Percentiles rank a stretch among this genome's conserved stretches.
Evolutionary conservation across 1,140 invertebrate species (phyloP).

Genomic region (Bombus sylvicola): DNA sequence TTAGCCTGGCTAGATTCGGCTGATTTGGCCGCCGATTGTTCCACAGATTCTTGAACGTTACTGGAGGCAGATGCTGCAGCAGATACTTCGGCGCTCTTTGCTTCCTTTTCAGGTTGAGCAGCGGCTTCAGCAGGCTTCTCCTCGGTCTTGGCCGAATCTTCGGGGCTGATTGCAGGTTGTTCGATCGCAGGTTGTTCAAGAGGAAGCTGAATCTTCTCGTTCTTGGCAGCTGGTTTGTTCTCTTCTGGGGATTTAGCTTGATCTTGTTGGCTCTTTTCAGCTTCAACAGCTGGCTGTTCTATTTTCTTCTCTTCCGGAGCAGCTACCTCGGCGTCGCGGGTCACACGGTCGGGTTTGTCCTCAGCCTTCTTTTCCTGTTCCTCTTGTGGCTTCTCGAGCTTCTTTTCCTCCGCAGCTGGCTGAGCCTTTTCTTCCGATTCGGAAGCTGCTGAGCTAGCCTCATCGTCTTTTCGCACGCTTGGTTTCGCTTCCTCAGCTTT

Average conservation of each 20-base stretch:
- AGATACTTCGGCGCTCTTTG: constrained; percentile 56
- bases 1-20: constrained; percentile 56
- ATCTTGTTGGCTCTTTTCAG: constrained; percentile 33
- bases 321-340: constrained; percentile 75
- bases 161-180: constrained; percentile 50
- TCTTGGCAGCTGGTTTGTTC: constrained; percentile 37
- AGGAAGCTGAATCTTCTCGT: constrained; percentile 53
- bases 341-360: constrained; percentile 76
- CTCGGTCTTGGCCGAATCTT: constrained; percentile 51
- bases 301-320: constrained; percentile 39
- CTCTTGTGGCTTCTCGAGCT: constrained; percentile 38
- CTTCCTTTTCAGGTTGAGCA: constrained; percentile 32
- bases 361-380: constrained; percentile 49
- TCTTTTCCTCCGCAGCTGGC: constrained; percentile 39
- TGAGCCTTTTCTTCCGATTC: constrained; percentile 31
- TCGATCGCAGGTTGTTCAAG: constrained; percentile 27
- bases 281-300: constrained; percentile 40
- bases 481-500: constrained; percentile 55
- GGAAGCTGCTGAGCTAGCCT: background rate
- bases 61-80: background rate
- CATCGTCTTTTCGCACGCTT: constrained; percentile 43
- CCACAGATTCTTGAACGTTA: background rate
- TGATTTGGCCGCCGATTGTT: constrained; percentile 11
- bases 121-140: constrained; percentile 40
- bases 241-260: constrained; percentile 22